Evolutionary conservation across 2,797 vertebrate genomes (phyloP).

Genomic region (Dendrocincla tyrannina): DNA sequence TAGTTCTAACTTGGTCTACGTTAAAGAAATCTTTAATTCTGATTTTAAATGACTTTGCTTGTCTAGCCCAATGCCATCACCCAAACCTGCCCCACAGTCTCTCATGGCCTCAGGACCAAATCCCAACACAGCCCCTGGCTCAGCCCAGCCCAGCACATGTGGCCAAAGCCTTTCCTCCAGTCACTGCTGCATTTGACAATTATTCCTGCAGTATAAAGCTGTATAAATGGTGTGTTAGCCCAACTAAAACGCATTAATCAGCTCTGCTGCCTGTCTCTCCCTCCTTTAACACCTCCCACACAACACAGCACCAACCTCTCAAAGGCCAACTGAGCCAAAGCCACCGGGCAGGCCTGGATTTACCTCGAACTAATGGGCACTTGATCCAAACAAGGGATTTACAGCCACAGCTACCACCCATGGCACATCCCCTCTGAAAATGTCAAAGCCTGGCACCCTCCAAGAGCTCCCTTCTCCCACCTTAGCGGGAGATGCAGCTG

Average conservation of each 20-base stretch:
- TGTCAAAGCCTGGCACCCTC: background rate
- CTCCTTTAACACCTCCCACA: background rate
- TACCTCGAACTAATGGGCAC: background rate
- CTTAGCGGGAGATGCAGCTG: background rate
- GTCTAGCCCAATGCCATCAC: background rate
- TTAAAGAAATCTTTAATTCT: background rate
- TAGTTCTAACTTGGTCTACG: background rate
- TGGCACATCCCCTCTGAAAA: background rate
- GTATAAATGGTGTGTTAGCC: accelerated
- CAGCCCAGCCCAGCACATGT: accelerated
- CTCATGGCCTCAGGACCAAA: background rate
- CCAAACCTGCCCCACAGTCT: background rate
- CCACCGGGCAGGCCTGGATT: background rate
- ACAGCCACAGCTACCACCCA: background rate
- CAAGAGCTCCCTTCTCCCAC: background rate
- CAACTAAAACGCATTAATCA: background rate
- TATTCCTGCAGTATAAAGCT: background rate
- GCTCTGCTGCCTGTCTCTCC: background rate
- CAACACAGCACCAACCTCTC: background rate
- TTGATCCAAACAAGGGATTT: background rate
- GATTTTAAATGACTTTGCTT: background rate
- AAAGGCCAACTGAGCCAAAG: background rate
- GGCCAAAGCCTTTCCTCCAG: background rate
- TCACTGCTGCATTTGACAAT: accelerated
- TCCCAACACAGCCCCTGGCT: background rate